These are phyloP conservation scores for Fukomys damarensis DNA, from an alignment of 2,113 vertebrate species.

Conservation along the genomic window DNA sequence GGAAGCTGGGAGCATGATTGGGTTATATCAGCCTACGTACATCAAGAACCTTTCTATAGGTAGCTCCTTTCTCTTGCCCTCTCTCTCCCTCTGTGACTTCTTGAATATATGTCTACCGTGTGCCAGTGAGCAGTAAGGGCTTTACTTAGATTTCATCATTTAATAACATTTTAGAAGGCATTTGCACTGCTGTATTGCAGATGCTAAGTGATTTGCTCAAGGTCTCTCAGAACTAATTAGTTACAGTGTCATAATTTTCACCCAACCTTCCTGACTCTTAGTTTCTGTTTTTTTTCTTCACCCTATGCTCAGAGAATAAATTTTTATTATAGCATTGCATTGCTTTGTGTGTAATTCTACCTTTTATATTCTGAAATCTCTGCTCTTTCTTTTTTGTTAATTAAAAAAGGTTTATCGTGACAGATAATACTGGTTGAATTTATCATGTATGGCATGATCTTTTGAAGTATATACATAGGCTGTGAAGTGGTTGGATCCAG, in stretches of 20 bases:
- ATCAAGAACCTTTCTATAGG: neutral
- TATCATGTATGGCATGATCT: neutral
- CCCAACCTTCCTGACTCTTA: neutral
- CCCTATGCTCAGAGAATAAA: neutral
- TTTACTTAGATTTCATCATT: neutral
- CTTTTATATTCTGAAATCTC: constrained; percentile 10
- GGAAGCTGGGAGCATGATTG: neutral
- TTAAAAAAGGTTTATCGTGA: neutral
- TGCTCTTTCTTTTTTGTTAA: neutral
- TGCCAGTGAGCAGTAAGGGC: neutral
- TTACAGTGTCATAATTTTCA: neutral
- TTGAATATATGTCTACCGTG: neutral
- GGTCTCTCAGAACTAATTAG: neutral
- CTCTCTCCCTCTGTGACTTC: neutral
- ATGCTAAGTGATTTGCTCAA: neutral
- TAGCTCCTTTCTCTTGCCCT: neutral
- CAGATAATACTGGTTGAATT: neutral
- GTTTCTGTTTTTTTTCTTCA: neutral
- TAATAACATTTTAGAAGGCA: neutral
- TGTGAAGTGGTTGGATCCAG: neutral
- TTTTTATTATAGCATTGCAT: neutral
- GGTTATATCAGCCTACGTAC: neutral
- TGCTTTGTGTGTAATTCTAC: neutral
- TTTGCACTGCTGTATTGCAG: neutral
- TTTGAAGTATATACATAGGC: neutral